A percentile compares a stretch with the other conserved stretches of the same genome.
These are phyloP conservation scores for Stictocephala bisonia DNA, from an alignment of 2,888 invertebrate genomes.

Conservation along the genomic window DNA sequence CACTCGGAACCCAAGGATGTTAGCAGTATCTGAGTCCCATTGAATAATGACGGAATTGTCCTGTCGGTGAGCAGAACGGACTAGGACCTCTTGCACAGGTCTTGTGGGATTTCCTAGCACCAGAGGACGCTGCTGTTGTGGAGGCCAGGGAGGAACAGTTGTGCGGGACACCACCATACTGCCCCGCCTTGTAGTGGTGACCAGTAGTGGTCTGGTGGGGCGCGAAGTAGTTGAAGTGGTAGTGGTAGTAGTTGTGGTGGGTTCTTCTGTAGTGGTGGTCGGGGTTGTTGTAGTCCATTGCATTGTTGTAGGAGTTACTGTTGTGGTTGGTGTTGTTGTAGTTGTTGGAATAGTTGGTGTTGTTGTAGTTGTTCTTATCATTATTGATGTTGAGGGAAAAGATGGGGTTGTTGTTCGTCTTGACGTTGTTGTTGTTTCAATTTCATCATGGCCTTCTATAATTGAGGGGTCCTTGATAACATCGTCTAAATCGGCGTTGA, in stretches of 20 bases:
- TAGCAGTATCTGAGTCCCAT: constrained; percentile 90
- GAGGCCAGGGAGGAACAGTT: constrained; percentile 55
- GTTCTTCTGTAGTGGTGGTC: constrained; percentile 52
- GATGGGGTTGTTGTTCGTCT: constrained; percentile 61
- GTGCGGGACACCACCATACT: constrained; percentile 53
- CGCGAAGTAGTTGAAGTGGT: constrained; percentile 62
- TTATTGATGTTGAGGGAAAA: constrained; percentile 61
- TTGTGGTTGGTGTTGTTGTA: constrained; percentile 62
- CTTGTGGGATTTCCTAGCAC: constrained; percentile 54
- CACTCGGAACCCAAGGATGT: constrained; percentile 89
- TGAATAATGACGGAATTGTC: constrained; percentile 90
- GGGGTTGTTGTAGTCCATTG: constrained; percentile 48
- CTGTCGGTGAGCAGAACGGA: constrained; percentile 86
- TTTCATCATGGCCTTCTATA: constrained; percentile 52
- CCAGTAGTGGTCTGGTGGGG: constrained; percentile 41
- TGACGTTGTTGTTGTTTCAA: constrained; percentile 59
- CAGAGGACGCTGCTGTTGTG: constrained; percentile 55
- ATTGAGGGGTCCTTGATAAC: constrained; percentile 66
- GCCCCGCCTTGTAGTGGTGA: constrained; percentile 52
- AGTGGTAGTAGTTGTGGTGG: constrained; percentile 53
- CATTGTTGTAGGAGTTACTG: constrained; percentile 61
- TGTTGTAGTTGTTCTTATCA: constrained; percentile 56
- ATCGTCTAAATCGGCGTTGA: constrained; percentile 58
- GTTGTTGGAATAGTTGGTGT: constrained; percentile 63
- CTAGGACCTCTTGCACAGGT: constrained; percentile 70